Evolutionary conservation across 2,888 invertebrate genomes (phyloP).

Genomic region (Octodonta nipae): DNA sequence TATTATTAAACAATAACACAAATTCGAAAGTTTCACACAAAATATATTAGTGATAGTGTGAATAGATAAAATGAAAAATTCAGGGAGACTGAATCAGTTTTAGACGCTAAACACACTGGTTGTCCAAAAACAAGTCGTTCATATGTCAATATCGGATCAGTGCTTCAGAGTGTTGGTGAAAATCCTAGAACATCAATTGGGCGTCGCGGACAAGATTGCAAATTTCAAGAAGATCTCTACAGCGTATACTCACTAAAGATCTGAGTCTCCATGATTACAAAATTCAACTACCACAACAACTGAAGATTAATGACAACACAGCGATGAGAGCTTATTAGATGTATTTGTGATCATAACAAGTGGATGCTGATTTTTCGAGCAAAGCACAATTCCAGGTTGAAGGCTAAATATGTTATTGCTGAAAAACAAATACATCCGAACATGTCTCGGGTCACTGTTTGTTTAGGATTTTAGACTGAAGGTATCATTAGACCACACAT

Average conservation of each 20-base stretch:
- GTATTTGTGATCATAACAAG: not conserved
- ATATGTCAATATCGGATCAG: not conserved
- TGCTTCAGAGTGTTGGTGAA: not conserved
- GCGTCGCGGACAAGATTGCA: too few species aligned
- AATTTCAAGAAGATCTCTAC: not conserved
- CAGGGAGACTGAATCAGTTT: conserved; percentile 1
- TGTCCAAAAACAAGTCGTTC: not conserved
- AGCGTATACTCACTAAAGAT: conserved; percentile 1
- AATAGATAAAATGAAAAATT: not conserved
- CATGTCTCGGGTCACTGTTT: conserved; percentile 1
- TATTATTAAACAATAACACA: not conserved
- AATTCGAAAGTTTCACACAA: conserved; percentile 1
- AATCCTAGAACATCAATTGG: conserved; percentile 1
- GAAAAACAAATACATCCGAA: conserved; percentile 1
- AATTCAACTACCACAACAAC: conserved; percentile 1
- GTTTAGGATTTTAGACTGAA: not conserved
- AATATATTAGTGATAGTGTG: not conserved
- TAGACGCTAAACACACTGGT: not conserved
- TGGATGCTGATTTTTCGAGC: not conserved
- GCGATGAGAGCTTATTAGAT: not conserved
- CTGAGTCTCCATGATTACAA: not conserved
- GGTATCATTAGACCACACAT: conserved; percentile 1
- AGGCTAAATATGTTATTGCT: not conserved
- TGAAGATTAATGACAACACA: not conserved
- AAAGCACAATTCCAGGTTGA: not conserved